A percentile compares a stretch with the other conserved stretches of the same genome.
Conservation (phyloP, 2,888 invertebrate genomes). For the Augochlorella aurata region DNA sequence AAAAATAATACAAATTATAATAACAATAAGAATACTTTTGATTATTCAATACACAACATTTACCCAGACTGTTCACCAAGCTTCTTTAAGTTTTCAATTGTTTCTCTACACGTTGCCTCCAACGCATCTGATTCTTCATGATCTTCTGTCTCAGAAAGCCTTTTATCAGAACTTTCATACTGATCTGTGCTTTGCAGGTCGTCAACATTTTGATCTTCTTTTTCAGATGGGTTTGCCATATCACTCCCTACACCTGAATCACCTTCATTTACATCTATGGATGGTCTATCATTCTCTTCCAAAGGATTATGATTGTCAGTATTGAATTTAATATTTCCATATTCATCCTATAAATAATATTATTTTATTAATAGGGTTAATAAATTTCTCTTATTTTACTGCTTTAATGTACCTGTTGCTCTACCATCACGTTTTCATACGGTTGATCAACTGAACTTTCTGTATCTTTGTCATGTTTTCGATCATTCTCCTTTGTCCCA, state of each 20-base stretch:
- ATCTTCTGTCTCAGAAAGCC: slow-evolving; percentile 73
- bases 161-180: slow-evolving; percentile 71
- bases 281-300: slow-evolving; percentile 75
- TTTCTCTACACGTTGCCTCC: slow-evolving; percentile 79
- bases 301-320: slow-evolving; percentile 73
- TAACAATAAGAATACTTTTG: not conserved
- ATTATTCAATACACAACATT: not conserved
- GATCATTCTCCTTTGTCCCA: slow-evolving; percentile 75
- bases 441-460: slow-evolving; percentile 72
- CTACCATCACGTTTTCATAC: slow-evolving; percentile 79
- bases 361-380: not conserved
- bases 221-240: slow-evolving; percentile 79
- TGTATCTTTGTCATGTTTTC: slow-evolving; percentile 71
- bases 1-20: slow-evolving; percentile 15
- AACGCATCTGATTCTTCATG: slow-evolving; percentile 78
- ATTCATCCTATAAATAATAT: slow-evolving; percentile 68
- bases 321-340: slow-evolving; percentile 71
- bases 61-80: slow-evolving; percentile 80
- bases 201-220: slow-evolving; percentile 79
- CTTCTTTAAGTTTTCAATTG: slow-evolving; percentile 79
- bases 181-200: slow-evolving; percentile 73
- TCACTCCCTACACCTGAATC: slow-evolving; percentile 81
- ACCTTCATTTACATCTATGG: slow-evolving; percentile 78
- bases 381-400: not conserved
- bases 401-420: slow-evolving; percentile 72